phyloP scores from a whole-genome alignment of 1,140 invertebrate species.

The Solen grandis region DNA sequence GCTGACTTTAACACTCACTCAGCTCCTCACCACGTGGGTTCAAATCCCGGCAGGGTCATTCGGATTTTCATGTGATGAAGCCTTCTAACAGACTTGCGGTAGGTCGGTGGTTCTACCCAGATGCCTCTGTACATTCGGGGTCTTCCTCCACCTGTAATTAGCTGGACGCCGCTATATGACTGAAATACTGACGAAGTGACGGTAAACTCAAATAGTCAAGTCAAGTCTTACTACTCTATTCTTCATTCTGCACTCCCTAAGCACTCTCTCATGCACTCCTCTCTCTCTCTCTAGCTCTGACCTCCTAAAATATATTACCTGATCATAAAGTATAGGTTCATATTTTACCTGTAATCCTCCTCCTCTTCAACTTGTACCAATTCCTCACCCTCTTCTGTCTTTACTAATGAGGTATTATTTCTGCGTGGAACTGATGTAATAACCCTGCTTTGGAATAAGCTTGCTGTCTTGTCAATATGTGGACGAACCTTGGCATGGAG shows the following conservation, averaged over 20 bases:
- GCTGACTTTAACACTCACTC: no score
- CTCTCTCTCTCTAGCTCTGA: background rate
- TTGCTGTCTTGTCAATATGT: background rate
- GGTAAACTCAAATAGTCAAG: background rate
- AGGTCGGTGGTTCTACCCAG: no score
- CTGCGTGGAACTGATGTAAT: background rate
- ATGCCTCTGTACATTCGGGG: no score
- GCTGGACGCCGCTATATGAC: background rate
- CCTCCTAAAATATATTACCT: background rate
- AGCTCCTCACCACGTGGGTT: no score
- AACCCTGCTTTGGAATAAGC: background rate
- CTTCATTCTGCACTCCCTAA: background rate
- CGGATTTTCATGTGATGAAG: no score
- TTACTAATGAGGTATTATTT: background rate
- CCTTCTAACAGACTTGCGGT: no score
- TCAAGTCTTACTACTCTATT: background rate
- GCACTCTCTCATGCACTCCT: background rate
- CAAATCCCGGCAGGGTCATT: no score
- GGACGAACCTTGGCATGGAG: background rate
- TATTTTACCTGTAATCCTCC: background rate
- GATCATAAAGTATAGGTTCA: background rate
- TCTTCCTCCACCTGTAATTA: no score
- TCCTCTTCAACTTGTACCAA: background rate
- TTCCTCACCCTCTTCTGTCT: background rate
- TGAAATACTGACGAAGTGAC: background rate